Percentiles rank a stretch among this genome's conserved stretches.
These are phyloP conservation scores for Malaclemys terrapin DNA, from an alignment of 2,113 vertebrate species.

Conservation along the genomic window DNA sequence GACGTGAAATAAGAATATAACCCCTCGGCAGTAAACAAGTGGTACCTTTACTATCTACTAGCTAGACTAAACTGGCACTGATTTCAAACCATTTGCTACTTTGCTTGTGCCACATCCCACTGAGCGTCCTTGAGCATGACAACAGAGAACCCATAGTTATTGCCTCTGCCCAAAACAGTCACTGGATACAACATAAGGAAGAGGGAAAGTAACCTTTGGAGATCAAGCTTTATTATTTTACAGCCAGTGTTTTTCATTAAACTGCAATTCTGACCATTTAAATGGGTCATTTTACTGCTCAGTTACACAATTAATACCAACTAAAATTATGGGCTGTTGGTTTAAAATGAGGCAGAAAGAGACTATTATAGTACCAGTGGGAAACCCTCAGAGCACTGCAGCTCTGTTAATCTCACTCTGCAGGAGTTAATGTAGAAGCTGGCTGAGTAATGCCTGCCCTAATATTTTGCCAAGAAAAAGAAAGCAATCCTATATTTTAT, in stretches of 20 bases:
- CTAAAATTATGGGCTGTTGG: background rate
- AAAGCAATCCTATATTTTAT: background rate
- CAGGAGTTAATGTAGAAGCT: background rate
- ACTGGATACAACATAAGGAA: background rate
- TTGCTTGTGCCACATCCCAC: background rate
- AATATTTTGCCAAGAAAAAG: background rate
- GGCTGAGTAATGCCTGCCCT: background rate
- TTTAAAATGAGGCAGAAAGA: conserved; percentile 11
- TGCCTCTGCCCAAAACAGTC: background rate
- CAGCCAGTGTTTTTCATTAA: background rate
- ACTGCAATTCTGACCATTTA: background rate
- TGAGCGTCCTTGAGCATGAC: background rate
- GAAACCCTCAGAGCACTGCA: background rate
- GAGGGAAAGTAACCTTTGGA: background rate
- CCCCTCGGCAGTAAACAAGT: background rate
- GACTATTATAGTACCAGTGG: background rate
- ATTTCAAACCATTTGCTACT: background rate
- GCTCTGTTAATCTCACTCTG: background rate
- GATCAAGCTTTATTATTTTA: accelerated
- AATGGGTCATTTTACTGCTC: background rate
- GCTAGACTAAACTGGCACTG: background rate
- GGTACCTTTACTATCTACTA: background rate
- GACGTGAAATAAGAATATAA: background rate
- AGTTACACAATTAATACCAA: background rate
- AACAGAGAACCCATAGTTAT: background rate